Conservation (phyloP, 2,888 invertebrate genomes). For the Nephrocerus scutellatus region DNA sequence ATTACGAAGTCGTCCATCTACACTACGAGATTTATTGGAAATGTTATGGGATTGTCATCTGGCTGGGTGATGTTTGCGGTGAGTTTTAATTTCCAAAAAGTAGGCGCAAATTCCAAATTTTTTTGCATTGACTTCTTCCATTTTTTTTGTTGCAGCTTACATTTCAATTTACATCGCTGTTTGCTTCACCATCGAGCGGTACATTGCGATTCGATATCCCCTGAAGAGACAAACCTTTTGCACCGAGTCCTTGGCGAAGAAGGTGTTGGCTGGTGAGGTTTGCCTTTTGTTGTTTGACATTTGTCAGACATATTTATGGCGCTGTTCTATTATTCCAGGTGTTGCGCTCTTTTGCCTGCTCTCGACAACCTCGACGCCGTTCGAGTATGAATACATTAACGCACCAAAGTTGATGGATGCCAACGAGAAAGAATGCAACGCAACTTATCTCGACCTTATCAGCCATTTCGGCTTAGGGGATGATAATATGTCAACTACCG, state of each 20-base stretch:
- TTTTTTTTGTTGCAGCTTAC: constrained; percentile 54
- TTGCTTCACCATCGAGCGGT: constrained; percentile 68
- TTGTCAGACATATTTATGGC: constrained; percentile 9
- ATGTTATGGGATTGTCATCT: constrained; percentile 54
- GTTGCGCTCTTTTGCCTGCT: constrained; percentile 54
- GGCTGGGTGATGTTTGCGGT: constrained; percentile 63
- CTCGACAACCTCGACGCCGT: constrained; percentile 58
- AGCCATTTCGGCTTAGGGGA: too few relatives aligned
- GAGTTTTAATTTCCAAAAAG: constrained; percentile 47
- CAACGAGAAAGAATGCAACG: constrained; percentile 37
- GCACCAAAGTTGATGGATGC: constrained; percentile 33
- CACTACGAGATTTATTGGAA: constrained; percentile 54
- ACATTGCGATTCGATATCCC: constrained; percentile 69
- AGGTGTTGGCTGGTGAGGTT: constrained; percentile 52
- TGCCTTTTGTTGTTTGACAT: constrained; percentile 12
- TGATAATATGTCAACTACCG: too few relatives aligned
- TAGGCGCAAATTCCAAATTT: too few relatives aligned
- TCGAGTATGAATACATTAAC: constrained; percentile 53
- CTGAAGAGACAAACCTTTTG: constrained; percentile 62
- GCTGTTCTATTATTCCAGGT: constrained; percentile 31
- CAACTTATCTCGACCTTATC: too few relatives aligned
- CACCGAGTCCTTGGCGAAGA: constrained; percentile 62
- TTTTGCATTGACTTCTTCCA: too few relatives aligned
- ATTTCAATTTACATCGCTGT: constrained; percentile 70
- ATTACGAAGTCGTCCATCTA: constrained; percentile 52